Base-by-base conservation (phyloP, 1,140 invertebrate genomes). In the Halesus radiatus region DNA sequence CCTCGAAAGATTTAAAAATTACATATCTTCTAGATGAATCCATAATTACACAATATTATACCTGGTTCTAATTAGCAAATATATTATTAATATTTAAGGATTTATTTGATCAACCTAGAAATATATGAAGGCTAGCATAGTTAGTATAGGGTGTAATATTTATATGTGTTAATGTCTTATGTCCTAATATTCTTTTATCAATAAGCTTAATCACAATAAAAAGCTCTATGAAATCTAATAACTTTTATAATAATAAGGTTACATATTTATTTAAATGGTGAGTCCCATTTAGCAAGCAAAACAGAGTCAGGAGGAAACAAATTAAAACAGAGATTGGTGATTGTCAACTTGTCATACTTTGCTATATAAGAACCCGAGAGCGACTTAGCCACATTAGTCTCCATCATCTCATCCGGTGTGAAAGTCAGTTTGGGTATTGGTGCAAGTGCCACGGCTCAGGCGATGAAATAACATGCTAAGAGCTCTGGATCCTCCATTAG, bases 141-240 rank as follows among this genome's bases (percentile, higher is more conserved):
- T 72, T 23, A 72, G n/a, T 23, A 22, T 72, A 53, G 45, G 50
- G 37, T 20, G n/a, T 22, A 52, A 52, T 72, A 52, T 23, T 68
- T 52, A 66, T 32, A 66, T n/a, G 26, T 68, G n/a, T 37, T 68
- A 53, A 52, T 72, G 8, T 20, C 68, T 22, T 72, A 50, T n/a
- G 10, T 52, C 3, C 18, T 72, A 53, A 53, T 23, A 22, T 53
- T 54, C 1, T 32, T 29, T 72, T 26, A 22, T 53, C 26, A 22
- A 52, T 52, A 72, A 72, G 68, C 50, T 72, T 72, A 53, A 53
- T 53, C 45, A 53, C 26, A 72, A 53, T 72, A 22, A 72, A 72
- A 72, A 72, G 45, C 68, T 72, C 45, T 72, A 72, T 52, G 68
- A 72, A 72, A 72, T 72, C 22, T 72, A 72, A 72, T 72, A 72